phyloP scores from a whole-genome alignment of 2,113 vertebrate species.

The Brachypteracias leptosomus region DNA sequence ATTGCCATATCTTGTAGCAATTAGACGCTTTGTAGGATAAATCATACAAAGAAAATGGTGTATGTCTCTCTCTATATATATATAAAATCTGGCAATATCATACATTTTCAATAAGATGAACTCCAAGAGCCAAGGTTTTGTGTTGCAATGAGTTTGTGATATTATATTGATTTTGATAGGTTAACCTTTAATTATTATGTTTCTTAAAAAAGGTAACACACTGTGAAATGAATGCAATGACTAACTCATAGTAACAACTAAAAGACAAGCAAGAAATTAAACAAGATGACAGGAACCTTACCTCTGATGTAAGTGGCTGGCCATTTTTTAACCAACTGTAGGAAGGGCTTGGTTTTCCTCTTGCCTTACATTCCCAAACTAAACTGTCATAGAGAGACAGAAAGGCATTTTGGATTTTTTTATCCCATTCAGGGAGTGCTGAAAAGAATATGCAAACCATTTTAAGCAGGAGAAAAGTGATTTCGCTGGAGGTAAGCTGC shows the following conservation, averaged over 20 bases:
- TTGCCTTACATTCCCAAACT: slow-evolving; percentile 87
- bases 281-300: slow-evolving; percentile 4
- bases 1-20: neutral
- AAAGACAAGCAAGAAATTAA: neutral
- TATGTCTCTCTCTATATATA: neutral
- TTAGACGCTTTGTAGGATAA: neutral
- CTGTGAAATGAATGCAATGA: neutral
- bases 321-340: slow-evolving; percentile 91
- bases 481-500: neutral
- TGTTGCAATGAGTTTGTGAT: neutral
- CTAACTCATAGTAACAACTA: neutral
- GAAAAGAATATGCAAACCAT: slow-evolving; percentile 26
- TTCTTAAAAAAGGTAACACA: neutral
- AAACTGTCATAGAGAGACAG: slow-evolving; percentile 84
- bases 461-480: neutral
- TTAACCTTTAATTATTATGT: neutral
- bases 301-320: slow-evolving; percentile 74
- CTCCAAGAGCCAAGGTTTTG: neutral
- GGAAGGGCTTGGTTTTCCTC: slow-evolving; percentile 79
- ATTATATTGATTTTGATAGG: neutral
- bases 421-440: slow-evolving; percentile 83
- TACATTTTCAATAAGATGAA: neutral
- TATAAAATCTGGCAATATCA: neutral
- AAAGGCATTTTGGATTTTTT: slow-evolving; percentile 82
- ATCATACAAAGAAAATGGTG: neutral